A percentile compares a stretch with the other conserved stretches of the same genome.
Evolutionary conservation across 2,797 vertebrate species (phyloP).

Genomic region (Lagodon rhomboides): DNA sequence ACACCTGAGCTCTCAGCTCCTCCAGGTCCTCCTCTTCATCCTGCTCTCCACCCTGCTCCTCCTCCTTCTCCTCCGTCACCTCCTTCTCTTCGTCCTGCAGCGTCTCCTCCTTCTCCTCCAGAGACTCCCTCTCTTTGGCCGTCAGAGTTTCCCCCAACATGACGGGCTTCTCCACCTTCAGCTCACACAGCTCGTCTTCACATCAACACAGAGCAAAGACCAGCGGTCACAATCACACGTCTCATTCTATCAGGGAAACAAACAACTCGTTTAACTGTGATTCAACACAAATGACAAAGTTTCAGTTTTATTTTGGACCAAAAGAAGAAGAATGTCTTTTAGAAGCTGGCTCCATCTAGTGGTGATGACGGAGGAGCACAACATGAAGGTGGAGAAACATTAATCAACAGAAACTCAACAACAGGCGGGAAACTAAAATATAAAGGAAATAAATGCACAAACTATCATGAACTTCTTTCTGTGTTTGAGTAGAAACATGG

Average conservation of each 20-base stretch:
- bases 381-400: too few species aligned
- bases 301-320: too few species aligned
- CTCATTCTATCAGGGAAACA: too few species aligned
- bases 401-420: too few species aligned
- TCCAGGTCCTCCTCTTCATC: slow-evolving; percentile 84
- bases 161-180: slow-evolving; percentile 76
- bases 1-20: slow-evolving; percentile 84
- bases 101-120: slow-evolving; percentile 75
- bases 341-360: not conserved
- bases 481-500: too few species aligned
- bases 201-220: not conserved
- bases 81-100: slow-evolving; percentile 71
- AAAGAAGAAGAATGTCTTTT: too few species aligned
- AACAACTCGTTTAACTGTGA: too few species aligned
- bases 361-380: not conserved
- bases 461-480: too few species aligned
- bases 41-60: slow-evolving; percentile 42
- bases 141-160: slow-evolving; percentile 69
- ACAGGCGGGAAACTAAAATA: too few species aligned
- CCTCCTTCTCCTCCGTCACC: slow-evolving; percentile 68
- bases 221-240: too few species aligned
- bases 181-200: slow-evolving; percentile 82
- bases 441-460: too few species aligned
- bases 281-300: too few species aligned
- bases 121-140: slow-evolving; percentile 78